phyloP scores from a whole-genome alignment of 2,113 vertebrate genomes.

The Marcusenius ussheri region DNA sequence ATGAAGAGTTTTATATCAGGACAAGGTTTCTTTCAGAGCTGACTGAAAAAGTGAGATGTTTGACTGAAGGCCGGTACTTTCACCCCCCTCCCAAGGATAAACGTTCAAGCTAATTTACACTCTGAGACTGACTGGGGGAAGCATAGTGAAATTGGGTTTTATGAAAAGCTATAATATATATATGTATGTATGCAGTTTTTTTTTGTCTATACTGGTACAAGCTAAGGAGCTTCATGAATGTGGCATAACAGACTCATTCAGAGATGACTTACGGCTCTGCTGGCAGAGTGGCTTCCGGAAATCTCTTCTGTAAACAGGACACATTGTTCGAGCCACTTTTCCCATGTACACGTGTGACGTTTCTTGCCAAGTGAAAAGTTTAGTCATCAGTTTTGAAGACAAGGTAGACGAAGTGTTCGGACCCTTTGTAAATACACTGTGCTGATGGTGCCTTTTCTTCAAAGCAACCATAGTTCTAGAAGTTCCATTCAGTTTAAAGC shows the following conservation, averaged over 20 bases:
- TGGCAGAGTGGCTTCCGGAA: conserved; percentile 73
- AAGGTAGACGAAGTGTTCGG: conserved; percentile 32
- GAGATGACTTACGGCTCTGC: conserved; percentile 74
- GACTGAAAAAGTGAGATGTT: neutral
- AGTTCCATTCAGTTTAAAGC: conserved; percentile 52
- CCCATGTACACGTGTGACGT: conserved; percentile 57
- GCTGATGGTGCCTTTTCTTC: conserved; percentile 55
- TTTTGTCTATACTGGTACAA: conserved; percentile 21
- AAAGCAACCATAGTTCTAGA: conserved; percentile 29
- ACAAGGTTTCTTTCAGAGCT: neutral
- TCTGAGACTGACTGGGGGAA: neutral
- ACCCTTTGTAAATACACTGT: conserved; percentile 52
- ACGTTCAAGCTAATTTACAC: conserved; percentile 37
- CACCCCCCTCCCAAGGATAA: conserved; percentile 52
- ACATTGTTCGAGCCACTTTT: conserved; percentile 65
- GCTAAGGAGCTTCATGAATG: conserved; percentile 58
- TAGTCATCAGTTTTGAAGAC: conserved; percentile 32
- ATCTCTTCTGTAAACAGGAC: conserved; percentile 75
- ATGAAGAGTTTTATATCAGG: conserved; percentile 20
- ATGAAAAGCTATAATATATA: neutral
- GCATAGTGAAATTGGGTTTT: neutral
- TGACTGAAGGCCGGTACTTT: conserved; percentile 16
- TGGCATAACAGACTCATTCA: conserved; percentile 75
- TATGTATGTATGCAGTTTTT: neutral
- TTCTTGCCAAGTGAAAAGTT: conserved; percentile 68